Evolutionary conservation across 2,888 invertebrate genomes (phyloP), one percentile per base, ranked within the genome.

Genomic region (Lithodes maja): DNA sequence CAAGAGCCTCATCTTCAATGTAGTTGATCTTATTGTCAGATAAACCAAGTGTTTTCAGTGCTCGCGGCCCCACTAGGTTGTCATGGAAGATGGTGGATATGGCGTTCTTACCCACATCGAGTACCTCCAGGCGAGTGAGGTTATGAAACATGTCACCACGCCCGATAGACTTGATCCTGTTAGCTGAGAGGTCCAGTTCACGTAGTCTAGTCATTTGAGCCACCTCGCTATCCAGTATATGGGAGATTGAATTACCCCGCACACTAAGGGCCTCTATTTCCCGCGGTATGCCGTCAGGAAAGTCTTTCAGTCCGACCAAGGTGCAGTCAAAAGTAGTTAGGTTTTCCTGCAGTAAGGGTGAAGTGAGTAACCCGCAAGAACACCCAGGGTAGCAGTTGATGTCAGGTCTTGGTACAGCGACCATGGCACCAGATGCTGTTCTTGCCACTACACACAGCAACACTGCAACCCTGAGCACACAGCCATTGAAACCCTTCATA

Each of bases 1-100:
- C 92, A 91, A 94, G 94, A 0, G 94, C 93, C 88, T 93, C 93
- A 74, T 93, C 93, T 87, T 94, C 93, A 50, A 94, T 93, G 83
- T 93, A 93, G 71, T 92, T 92, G 15, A 94, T 92, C 68, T 92
- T 92, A 90, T 94, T 94, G 69, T 93, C 91, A 12, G 93, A 93
- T 78, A 94, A 91, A 69, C 93, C 92, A 61, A 94, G 92, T 15
- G 92, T 90, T 15, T 93, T 92, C 50, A 94, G 92, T 3, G 92
- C 92, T 69, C 92, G 91, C 79, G 94, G 93, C 3, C 94, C 94
- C 49, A 92, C 93, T 90, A 94, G 94, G 79, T 93, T 93, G 9
- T 93, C 94, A 79, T 93, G 93, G 88, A 93, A 93, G 17, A 94
- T 90, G 54, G 93, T 92, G 17, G 92, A 92, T 49, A 94, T 92